Evolutionary conservation across 2,797 vertebrate genomes (phyloP).

Genomic region (Microcaecilia unicolor): DNA sequence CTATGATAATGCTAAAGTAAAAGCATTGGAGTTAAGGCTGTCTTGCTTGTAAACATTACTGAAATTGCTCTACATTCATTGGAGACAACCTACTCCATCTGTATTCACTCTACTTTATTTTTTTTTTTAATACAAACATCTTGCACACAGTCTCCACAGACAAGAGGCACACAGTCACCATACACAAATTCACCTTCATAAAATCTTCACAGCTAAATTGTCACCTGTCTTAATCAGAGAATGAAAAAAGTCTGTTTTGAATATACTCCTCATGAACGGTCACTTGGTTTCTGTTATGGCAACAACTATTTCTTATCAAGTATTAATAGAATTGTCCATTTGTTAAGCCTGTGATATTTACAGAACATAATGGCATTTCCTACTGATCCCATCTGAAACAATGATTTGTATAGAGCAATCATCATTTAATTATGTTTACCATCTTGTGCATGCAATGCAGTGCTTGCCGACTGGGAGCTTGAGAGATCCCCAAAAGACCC

Average conservation of each 20-base stretch:
- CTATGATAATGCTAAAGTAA: conserved; percentile 31
- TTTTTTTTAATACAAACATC: conserved; percentile 9
- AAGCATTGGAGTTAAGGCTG: conserved; percentile 52
- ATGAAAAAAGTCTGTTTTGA: conserved; percentile 32
- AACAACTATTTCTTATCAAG: conserved; percentile 62
- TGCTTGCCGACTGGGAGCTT: too few species aligned
- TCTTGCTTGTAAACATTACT: conserved; percentile 49
- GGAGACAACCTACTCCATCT: conserved; percentile 28
- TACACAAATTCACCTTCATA: conserved; percentile 28
- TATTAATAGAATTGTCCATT: too few species aligned
- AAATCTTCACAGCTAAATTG: conserved; percentile 24
- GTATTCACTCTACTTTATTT: conserved; percentile 15
- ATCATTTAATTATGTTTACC: too few species aligned
- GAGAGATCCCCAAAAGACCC: too few species aligned
- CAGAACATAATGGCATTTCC: conserved; percentile 30
- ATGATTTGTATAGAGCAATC: conserved; percentile 14
- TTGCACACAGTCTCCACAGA: conserved; percentile 23
- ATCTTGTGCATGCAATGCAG: too few species aligned
- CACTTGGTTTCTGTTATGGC: conserved; percentile 82
- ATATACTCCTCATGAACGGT: conserved; percentile 52
- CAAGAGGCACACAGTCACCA: conserved; percentile 21
- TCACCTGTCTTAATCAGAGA: conserved; percentile 30
- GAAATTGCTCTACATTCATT: conserved; percentile 50
- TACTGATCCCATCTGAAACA: conserved; percentile 21
- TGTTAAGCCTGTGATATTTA: conserved; percentile 46